These are phyloP conservation scores for Aurelia sp. DNA, from an alignment of 30 jellyfish, hydroid and myxozoan genomes.

Conservation along the genomic window DNA sequence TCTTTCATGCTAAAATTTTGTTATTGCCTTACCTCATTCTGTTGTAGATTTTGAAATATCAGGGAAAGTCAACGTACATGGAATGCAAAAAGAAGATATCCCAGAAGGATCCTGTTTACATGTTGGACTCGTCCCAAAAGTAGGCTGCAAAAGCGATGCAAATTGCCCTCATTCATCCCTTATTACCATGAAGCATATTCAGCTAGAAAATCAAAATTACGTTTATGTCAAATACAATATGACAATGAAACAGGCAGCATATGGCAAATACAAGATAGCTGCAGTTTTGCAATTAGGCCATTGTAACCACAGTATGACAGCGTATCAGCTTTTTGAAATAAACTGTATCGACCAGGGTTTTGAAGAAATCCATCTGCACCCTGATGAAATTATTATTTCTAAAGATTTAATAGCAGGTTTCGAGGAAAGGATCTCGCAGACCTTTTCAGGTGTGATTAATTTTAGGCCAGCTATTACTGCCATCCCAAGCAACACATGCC, in stretches of 20 bases:
- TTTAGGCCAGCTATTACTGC: conserved; percentile 23
- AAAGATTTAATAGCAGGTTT: conserved; percentile 4
- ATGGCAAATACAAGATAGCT: neutral
- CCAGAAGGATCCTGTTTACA: conserved; percentile 33
- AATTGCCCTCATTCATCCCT: neutral
- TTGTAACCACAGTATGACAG: conserved; percentile 4
- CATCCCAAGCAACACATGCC: conserved; percentile 33
- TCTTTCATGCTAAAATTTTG: neutral
- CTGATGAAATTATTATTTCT: neutral
- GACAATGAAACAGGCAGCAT: too few species aligned
- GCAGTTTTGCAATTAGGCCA: conserved; percentile 27
- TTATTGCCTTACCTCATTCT: neutral
- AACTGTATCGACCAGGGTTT: neutral
- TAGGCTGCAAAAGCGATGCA: neutral
- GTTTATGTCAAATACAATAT: too few species aligned
- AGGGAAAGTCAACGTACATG: neutral
- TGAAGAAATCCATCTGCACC: too few species aligned
- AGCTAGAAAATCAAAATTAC: too few species aligned
- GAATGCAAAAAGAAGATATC: conserved; percentile 9
- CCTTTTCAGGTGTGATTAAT: neutral
- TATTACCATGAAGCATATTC: conserved; percentile 9
- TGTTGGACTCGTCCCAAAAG: neutral
- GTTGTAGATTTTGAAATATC: neutral
- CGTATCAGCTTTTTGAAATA: neutral
- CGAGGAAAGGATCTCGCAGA: conserved; percentile 21